phyloP scores from a whole-genome alignment of 2,797 vertebrate genomes.

The Chelon auratus region DNA sequence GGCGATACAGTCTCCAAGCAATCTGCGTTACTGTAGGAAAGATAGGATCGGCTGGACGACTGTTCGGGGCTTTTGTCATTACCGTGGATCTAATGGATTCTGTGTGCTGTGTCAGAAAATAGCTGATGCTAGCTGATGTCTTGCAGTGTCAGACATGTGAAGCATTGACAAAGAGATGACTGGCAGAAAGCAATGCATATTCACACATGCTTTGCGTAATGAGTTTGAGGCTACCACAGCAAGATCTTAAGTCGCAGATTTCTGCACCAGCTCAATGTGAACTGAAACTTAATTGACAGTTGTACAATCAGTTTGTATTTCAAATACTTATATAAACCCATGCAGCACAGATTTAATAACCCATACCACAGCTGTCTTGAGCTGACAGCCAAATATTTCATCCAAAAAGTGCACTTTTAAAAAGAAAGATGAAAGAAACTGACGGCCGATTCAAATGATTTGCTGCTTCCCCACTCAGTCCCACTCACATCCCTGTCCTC shows the following conservation, averaged over 20 bases:
- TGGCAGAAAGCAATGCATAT: neutral
- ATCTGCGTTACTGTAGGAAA: constrained; percentile 37
- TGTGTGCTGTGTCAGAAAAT: constrained; percentile 49
- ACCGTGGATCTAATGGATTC: constrained; percentile 60
- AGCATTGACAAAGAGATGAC: neutral
- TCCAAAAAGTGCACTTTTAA: constrained; percentile 27
- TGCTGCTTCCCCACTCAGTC: constrained; percentile 13
- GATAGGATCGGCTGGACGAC: constrained; percentile 51
- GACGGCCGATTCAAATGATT: constrained; percentile 48
- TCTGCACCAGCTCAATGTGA: neutral
- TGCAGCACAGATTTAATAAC: constrained; percentile 2
- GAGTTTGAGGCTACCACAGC: neutral
- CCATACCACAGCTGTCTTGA: constrained; percentile 33
- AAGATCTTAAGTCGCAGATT: constrained; percentile 4
- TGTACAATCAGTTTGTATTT: constrained; percentile 36
- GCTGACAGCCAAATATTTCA: constrained; percentile 46
- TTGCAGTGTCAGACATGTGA: neutral
- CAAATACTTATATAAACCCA: constrained; percentile 23
- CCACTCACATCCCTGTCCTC: constrained; percentile 21
- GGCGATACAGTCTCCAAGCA: constrained; percentile 40
- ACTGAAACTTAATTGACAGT: constrained; percentile 14
- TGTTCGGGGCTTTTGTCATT: constrained; percentile 55
- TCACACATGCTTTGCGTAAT: neutral
- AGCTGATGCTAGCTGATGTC: constrained; percentile 15
- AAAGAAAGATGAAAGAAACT: constrained; percentile 53